A percentile compares a stretch with the other conserved stretches of the same genome.
Conservation (phyloP, 2,888 invertebrate species). For the Heterodera filipjevi region DNA sequence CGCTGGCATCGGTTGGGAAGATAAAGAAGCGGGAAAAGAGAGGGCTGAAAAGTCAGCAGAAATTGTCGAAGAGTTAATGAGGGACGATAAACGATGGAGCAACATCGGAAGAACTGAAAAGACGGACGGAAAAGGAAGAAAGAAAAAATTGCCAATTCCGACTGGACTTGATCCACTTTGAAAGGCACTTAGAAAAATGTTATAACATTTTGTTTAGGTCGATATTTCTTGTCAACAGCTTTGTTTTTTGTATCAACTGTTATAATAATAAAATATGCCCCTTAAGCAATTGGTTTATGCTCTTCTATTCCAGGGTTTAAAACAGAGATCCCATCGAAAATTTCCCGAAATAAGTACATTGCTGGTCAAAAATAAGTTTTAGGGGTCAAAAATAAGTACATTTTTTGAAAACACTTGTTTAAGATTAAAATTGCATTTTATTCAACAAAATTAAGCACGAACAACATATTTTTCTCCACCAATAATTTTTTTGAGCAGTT, state of each 20-base stretch:
- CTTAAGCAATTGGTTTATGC: not conserved
- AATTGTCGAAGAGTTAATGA: not conserved
- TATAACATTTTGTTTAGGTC: too few relatives aligned
- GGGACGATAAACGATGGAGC: not conserved
- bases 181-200: not conserved
- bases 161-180: conserved; percentile 5
- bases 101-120: not conserved
- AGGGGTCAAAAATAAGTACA: too few relatives aligned
- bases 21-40: not conserved
- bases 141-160: not conserved
- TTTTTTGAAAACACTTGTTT: too few relatives aligned
- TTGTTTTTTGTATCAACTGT: not conserved
- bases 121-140: not conserved
- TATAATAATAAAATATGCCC: not conserved
- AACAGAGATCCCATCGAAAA: too few relatives aligned
- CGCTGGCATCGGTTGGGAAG: conserved; percentile 23
- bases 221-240: not conserved
- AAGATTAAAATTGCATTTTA: too few relatives aligned
- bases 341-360: too few relatives aligned
- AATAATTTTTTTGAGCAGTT: too few relatives aligned
- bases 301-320: too few relatives aligned
- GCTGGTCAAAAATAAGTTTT: too few relatives aligned
- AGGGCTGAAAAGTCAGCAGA: not conserved
- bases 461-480: too few relatives aligned
- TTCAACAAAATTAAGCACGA: too few relatives aligned